phyloP scores from a whole-genome alignment of 2,113 vertebrate species.

The Otis tarda region DNA sequence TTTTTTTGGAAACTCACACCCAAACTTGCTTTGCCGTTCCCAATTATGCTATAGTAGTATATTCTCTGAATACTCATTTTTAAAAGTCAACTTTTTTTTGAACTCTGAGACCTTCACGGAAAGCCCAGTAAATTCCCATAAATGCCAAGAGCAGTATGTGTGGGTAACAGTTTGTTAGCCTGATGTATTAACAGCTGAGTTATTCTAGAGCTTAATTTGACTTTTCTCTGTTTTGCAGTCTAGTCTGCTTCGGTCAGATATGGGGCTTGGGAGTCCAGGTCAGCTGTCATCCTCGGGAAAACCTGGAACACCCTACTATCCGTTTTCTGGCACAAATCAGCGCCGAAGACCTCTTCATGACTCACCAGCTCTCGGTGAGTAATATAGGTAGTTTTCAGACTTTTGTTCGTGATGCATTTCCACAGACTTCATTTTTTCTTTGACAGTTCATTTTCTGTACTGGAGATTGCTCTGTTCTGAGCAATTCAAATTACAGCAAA shows the following conservation, averaged over 20 bases:
- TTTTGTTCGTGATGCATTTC: neutral
- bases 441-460: neutral
- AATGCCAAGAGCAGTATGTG: neutral
- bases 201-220: neutral
- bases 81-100: neutral
- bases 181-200: neutral
- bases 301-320: constrained; percentile 84
- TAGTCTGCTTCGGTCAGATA: constrained; percentile 81
- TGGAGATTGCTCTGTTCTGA: neutral
- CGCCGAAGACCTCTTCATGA: constrained; percentile 90
- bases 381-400: neutral
- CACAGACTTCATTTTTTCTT: neutral
- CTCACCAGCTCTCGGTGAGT: constrained; percentile 85
- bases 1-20: neutral
- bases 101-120: neutral
- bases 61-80: neutral
- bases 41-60: neutral
- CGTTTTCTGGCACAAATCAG: constrained; percentile 87
- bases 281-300: constrained; percentile 88
- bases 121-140: neutral
- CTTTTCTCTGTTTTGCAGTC: constrained; percentile 77
- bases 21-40: neutral
- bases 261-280: constrained; percentile 84
- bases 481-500: neutral
- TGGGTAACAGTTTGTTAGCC: neutral